Conservation (phyloP, 2,888 invertebrate species). For the Argynnis bischoffii region DNA sequence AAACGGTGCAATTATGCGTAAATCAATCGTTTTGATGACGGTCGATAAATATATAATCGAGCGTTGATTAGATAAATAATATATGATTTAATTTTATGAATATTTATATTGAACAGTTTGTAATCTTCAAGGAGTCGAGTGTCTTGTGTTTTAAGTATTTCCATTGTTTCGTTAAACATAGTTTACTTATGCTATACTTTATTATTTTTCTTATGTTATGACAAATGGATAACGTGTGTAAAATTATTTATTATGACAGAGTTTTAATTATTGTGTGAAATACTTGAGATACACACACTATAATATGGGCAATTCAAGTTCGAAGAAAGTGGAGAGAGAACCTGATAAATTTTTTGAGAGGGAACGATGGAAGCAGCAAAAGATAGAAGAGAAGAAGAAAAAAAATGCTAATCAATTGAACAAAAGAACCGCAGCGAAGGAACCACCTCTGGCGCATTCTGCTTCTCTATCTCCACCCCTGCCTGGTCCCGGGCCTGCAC, state of each 20-base stretch:
- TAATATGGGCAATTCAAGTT: conserved; percentile 72
- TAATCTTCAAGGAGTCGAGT: conserved; percentile 39
- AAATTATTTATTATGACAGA: conserved; percentile 7
- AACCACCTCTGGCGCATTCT: conserved; percentile 49
- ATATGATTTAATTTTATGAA: conserved; percentile 53
- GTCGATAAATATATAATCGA: conserved; percentile 58
- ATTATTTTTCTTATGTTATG: neutral
- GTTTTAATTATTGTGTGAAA: conserved; percentile 1
- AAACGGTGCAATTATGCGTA: conserved; percentile 52
- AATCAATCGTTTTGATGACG: conserved; percentile 44
- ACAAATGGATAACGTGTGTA: conserved; percentile 17
- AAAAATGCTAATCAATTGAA: conserved; percentile 53
- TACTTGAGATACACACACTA: neutral
- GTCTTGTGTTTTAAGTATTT: conserved; percentile 22
- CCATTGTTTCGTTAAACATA: neutral
- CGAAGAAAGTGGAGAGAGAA: conserved; percentile 66
- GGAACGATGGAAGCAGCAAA: conserved; percentile 66
- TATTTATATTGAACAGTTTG: conserved; percentile 56
- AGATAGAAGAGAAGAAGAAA: conserved; percentile 60
- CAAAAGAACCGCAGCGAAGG: conserved; percentile 57
- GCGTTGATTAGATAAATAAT: conserved; percentile 60
- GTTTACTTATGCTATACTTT: no score
- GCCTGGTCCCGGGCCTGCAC: conserved; percentile 45
- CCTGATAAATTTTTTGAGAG: conserved; percentile 71
- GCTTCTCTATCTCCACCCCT: conserved; percentile 47